Conservation (phyloP, 2,888 invertebrate genomes). For the Spodoptera littoralis region DNA sequence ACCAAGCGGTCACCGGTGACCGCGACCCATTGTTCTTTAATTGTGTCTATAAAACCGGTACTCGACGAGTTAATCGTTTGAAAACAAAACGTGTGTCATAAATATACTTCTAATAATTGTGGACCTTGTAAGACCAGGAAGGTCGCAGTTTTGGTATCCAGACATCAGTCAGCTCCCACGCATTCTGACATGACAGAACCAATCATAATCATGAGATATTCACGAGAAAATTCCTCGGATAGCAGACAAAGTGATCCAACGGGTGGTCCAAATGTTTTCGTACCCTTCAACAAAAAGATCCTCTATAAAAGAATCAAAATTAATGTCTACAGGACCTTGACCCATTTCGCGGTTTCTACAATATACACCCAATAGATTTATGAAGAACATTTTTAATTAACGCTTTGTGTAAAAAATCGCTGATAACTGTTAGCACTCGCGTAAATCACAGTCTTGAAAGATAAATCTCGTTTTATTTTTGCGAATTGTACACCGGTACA, state of each 20-base stretch:
- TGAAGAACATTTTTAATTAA: constrained; percentile 53
- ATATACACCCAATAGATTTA: constrained; percentile 53
- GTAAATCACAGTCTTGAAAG: constrained; percentile 30
- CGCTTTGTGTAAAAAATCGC: constrained; percentile 29
- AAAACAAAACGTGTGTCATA: constrained; percentile 34
- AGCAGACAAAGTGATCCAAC: too few relatives aligned
- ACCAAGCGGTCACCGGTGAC: too few relatives aligned
- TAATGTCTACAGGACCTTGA: constrained; percentile 67
- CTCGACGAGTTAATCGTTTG: too few relatives aligned
- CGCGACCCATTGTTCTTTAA: too few relatives aligned
- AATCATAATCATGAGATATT: constrained; percentile 47
- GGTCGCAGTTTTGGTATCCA: constrained; percentile 26
- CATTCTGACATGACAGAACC: constrained; percentile 36
- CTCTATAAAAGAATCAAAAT: constrained; percentile 64
- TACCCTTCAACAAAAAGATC: constrained; percentile 33
- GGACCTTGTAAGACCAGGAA: constrained; percentile 33
- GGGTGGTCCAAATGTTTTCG: too few relatives aligned
- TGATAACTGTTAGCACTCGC: constrained; percentile 38
- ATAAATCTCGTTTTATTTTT: constrained; percentile 39
- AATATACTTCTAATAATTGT: constrained; percentile 41
- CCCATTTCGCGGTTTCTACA: constrained; percentile 62
- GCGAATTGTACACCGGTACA: constrained; percentile 17
- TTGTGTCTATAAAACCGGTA: too few relatives aligned
- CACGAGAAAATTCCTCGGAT: constrained; percentile 41
- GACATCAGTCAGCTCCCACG: constrained; percentile 43